A percentile compares a stretch with the other conserved stretches of the same genome.
These are phyloP conservation scores for Pseudochirops cupreus DNA, from an alignment of 2,797 vertebrate species.

Conservation along the genomic window DNA sequence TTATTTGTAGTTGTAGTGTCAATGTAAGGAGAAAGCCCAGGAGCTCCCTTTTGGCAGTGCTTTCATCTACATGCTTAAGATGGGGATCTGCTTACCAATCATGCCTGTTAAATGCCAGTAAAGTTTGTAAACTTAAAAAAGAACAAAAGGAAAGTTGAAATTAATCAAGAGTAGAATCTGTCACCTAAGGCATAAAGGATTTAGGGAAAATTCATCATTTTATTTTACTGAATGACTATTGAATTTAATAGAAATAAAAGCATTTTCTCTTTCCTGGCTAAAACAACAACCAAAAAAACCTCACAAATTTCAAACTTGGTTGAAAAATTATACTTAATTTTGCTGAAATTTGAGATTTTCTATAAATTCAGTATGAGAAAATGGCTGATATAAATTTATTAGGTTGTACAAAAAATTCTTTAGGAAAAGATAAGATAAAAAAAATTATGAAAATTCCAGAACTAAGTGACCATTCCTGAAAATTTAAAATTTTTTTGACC, in stretches of 20 bases:
- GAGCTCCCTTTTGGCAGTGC: background rate
- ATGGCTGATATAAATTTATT: background rate
- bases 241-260: background rate
- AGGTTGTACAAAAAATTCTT: constrained; percentile 34
- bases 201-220: constrained; percentile 11
- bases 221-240: background rate
- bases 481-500: background rate
- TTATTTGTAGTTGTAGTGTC: background rate
- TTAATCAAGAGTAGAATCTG: background rate
- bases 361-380: constrained; percentile 12
- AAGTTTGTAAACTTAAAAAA: background rate
- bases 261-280: background rate
- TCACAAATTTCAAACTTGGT: background rate
- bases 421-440: constrained; percentile 41
- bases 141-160: background rate
- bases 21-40: background rate
- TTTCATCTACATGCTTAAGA: background rate
- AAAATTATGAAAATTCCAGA: constrained; percentile 26
- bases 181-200: background rate
- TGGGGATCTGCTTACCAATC: background rate
- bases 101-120: background rate
- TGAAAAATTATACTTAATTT: background rate
- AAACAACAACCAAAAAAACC: background rate
- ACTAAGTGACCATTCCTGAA: constrained; percentile 1
- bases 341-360: constrained; percentile 11